Evolutionary conservation across 2,888 invertebrate genomes (phyloP).

Genomic region (Lasioglossum morio): DNA sequence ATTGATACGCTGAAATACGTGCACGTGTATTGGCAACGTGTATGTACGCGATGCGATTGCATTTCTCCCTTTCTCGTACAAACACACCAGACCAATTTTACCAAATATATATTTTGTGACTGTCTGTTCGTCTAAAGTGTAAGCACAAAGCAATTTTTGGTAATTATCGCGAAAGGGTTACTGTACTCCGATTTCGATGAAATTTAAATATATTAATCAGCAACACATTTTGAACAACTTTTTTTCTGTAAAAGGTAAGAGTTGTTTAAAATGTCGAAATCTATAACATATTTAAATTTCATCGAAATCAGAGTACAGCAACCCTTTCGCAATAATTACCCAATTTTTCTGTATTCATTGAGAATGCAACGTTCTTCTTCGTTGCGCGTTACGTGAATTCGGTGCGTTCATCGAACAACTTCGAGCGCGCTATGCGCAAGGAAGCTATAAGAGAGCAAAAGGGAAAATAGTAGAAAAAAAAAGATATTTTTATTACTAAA

Average conservation of each 20-base stretch:
- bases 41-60: not conserved
- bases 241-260: too few relatives aligned
- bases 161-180: too few relatives aligned
- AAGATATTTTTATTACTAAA: constrained; percentile 36
- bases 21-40: not conserved
- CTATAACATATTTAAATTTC: too few relatives aligned
- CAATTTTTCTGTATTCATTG: constrained; percentile 26
- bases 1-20: not conserved
- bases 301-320: too few relatives aligned
- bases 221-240: too few relatives aligned
- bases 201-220: too few relatives aligned
- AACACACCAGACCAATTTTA: constrained; percentile 65
- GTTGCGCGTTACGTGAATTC: not conserved
- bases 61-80: constrained; percentile 15
- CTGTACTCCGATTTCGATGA: too few relatives aligned
- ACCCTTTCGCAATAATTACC: too few relatives aligned
- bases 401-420: not conserved
- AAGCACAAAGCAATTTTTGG: constrained; percentile 30
- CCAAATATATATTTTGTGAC: constrained; percentile 59
- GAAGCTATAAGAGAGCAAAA: not conserved
- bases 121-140: constrained; percentile 50
- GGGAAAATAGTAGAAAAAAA: constrained; percentile 10
- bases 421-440: not conserved
- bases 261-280: too few relatives aligned
- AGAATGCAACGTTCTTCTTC: constrained; percentile 1